A percentile compares a stretch with the other conserved stretches of the same genome.
phyloP scores from a whole-genome alignment of 2,113 vertebrate genomes.

The Petroica traversi region DNA sequence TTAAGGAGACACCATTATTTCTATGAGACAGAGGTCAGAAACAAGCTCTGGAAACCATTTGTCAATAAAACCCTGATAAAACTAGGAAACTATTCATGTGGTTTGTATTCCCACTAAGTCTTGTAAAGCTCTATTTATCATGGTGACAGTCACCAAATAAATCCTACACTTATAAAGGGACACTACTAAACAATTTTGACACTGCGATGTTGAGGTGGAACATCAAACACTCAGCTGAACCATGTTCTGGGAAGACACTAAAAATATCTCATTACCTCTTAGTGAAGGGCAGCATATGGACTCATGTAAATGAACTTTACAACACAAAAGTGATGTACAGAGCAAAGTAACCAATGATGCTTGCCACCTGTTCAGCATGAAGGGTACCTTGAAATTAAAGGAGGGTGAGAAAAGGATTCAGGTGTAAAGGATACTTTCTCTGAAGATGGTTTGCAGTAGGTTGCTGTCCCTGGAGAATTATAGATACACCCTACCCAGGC shows the following conservation, averaged over 20 bases:
- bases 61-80: constrained; percentile 27
- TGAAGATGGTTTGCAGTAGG: not conserved
- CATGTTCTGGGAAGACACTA: not conserved
- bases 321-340: not conserved
- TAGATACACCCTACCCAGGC: not conserved
- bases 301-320: not conserved
- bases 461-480: not conserved
- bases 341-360: not conserved
- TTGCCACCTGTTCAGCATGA: constrained; percentile 32
- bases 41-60: constrained; percentile 30
- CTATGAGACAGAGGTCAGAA: not conserved
- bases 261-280: not conserved
- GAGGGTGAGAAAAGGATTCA: not conserved
- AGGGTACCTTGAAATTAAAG: constrained; percentile 47
- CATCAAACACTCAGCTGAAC: not conserved
- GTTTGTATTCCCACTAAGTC: constrained; percentile 4
- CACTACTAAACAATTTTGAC: not conserved
- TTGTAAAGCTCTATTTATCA: constrained; percentile 5
- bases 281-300: not conserved
- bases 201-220: not conserved
- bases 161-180: not conserved
- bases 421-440: constrained; percentile 6
- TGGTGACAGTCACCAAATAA: not conserved
- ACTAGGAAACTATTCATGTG: constrained; percentile 32
- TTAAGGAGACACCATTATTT: not conserved